A percentile compares a stretch with the other conserved stretches of the same genome.
Conservation (phyloP, 2,113 vertebrate genomes). For the Xenopus borealis region DNA sequence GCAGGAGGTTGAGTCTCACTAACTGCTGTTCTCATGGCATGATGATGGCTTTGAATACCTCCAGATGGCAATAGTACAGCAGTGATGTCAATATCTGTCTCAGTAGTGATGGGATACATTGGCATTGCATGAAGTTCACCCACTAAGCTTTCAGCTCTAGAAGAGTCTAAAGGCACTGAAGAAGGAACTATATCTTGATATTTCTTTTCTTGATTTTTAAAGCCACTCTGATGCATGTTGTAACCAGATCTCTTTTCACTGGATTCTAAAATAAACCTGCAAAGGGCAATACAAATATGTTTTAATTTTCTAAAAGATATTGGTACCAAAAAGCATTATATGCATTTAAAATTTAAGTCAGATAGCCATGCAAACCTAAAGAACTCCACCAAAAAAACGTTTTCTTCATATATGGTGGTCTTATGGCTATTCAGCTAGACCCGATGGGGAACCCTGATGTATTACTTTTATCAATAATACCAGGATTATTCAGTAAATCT, state of each 20-base stretch:
- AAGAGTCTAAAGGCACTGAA: background rate
- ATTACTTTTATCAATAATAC: too few species aligned
- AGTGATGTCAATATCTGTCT: constrained; percentile 14
- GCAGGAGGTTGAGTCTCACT: constrained; percentile 1
- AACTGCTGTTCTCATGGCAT: constrained; percentile 20
- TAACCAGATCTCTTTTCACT: background rate
- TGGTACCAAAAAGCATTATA: too few species aligned
- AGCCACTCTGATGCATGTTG: background rate
- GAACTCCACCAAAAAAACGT: too few species aligned
- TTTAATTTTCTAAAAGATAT: too few species aligned
- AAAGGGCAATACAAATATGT: too few species aligned
- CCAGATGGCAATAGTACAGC: constrained; percentile 23
- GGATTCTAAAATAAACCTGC: too few species aligned
- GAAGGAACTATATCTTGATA: background rate
- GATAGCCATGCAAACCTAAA: too few species aligned
- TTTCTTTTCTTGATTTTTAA: background rate
- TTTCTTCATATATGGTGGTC: too few species aligned
- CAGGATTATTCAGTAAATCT: too few species aligned
- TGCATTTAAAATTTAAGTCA: too few species aligned
- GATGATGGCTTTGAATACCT: constrained; percentile 9
- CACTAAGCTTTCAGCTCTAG: background rate
- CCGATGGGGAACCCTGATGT: too few species aligned
- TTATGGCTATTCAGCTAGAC: too few species aligned
- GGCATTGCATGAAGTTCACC: background rate
- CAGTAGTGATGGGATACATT: constrained; percentile 4